Conservation (phyloP, 2,888 invertebrate species). For the Branchellion lobata region DNA sequence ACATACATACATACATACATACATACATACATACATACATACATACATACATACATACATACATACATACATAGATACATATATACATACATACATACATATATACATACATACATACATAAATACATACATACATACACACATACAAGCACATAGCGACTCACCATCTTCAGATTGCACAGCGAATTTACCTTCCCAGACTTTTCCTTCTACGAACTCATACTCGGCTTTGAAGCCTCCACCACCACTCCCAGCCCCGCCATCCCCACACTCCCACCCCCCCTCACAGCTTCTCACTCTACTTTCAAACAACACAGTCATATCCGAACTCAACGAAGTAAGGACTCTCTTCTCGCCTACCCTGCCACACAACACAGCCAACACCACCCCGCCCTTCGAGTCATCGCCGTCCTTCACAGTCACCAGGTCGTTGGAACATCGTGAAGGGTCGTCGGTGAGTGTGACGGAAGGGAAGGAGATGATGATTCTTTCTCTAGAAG, state of each 20-base stretch:
- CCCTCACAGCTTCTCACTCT: background rate
- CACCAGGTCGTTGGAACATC: constrained; percentile 23
- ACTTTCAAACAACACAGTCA: constrained; percentile 17
- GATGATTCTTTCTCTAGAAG: constrained; percentile 58
- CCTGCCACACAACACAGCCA: constrained; percentile 33
- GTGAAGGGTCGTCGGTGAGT: background rate
- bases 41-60: too few species aligned
- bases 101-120: too few species aligned
- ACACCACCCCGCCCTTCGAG: background rate
- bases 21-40: too few species aligned
- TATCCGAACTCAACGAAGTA: constrained; percentile 7
- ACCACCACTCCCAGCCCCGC: too few species aligned
- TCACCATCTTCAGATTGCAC: constrained; percentile 4
- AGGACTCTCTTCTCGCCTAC: background rate
- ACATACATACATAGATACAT: too few species aligned
- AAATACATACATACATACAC: too few species aligned
- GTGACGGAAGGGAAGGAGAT: constrained; percentile 54
- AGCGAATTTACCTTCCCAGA: background rate
- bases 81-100: too few species aligned
- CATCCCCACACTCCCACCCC: background rate
- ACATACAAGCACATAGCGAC: too few species aligned
- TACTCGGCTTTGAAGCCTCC: constrained; percentile 9
- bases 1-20: too few species aligned
- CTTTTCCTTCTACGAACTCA: constrained; percentile 4
- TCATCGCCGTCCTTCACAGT: constrained; percentile 17